Evolutionary conservation across 2,113 vertebrate species (phyloP).

Genomic region (Vulpes vulpes): DNA sequence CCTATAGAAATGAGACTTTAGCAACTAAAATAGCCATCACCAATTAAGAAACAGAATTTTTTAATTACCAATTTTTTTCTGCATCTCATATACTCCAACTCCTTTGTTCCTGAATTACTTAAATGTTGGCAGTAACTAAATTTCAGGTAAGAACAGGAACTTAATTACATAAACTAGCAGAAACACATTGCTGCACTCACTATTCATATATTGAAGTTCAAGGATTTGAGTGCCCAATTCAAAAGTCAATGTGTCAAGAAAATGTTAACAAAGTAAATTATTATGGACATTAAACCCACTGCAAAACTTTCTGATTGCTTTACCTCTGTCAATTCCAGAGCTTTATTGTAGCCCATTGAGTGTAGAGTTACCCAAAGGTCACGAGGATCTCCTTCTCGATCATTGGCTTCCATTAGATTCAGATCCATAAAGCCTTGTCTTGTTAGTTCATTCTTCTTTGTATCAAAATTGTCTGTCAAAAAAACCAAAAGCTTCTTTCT

Average conservation of each 20-base stretch:
- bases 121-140: slow-evolving; percentile 27
- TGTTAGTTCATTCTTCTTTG: slow-evolving; percentile 95
- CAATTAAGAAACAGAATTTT: neutral
- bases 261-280: neutral
- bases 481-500: slow-evolving; percentile 49
- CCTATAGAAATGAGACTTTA: slow-evolving; percentile 44
- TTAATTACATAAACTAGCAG: neutral
- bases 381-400: slow-evolving; percentile 92
- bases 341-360: slow-evolving; percentile 95
- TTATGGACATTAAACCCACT: neutral
- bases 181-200: neutral
- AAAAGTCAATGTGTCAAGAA: neutral
- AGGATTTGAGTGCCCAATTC: slow-evolving; percentile 11
- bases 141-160: neutral
- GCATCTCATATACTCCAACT: neutral
- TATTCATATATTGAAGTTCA: neutral
- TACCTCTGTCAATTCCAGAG: slow-evolving; percentile 94
- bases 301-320: neutral
- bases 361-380: slow-evolving; percentile 95
- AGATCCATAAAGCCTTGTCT: slow-evolving; percentile 96
- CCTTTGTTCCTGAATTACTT: slow-evolving; percentile 37
- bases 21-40: neutral
- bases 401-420: slow-evolving; percentile 96
- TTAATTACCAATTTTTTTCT: neutral
- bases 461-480: slow-evolving; percentile 95